Evolutionary conservation across 2,113 vertebrate species (phyloP).

Genomic region (Myotis yumanensis): DNA sequence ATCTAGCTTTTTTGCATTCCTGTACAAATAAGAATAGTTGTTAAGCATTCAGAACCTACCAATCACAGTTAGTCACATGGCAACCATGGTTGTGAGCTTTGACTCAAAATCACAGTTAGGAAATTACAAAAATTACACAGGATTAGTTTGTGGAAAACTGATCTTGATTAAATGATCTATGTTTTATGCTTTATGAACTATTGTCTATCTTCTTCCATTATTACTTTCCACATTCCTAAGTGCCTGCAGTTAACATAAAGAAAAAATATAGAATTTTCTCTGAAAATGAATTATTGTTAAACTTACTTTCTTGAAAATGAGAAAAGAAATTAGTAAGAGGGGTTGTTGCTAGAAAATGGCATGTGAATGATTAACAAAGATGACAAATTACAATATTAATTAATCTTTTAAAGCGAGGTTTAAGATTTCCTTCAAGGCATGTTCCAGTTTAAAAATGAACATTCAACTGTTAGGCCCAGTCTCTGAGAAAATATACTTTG

Average conservation of each 20-base stretch:
- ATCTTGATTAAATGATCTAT: background rate
- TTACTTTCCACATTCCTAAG: background rate
- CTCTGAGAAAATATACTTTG: conserved; percentile 47
- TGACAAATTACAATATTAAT: background rate
- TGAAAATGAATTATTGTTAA: background rate
- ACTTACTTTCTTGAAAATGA: background rate
- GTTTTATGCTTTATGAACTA: background rate
- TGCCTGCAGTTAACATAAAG: background rate
- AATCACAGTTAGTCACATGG: background rate
- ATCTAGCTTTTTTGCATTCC: background rate
- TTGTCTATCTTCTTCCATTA: background rate
- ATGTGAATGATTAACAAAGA: background rate
- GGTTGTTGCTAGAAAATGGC: background rate
- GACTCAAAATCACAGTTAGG: background rate
- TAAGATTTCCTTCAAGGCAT: background rate
- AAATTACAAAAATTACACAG: background rate
- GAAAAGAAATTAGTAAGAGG: background rate
- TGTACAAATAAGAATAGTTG: conserved; percentile 16
- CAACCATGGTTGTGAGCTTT: background rate
- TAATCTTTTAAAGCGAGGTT: background rate
- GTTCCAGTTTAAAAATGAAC: conserved; percentile 35
- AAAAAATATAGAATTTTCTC: background rate
- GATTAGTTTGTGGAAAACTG: background rate
- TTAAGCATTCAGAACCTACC: background rate
- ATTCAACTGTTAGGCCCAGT: conserved; percentile 17